Evolutionary conservation across 2,888 invertebrate genomes (phyloP).

Genomic region (Cerastis leucographa): DNA sequence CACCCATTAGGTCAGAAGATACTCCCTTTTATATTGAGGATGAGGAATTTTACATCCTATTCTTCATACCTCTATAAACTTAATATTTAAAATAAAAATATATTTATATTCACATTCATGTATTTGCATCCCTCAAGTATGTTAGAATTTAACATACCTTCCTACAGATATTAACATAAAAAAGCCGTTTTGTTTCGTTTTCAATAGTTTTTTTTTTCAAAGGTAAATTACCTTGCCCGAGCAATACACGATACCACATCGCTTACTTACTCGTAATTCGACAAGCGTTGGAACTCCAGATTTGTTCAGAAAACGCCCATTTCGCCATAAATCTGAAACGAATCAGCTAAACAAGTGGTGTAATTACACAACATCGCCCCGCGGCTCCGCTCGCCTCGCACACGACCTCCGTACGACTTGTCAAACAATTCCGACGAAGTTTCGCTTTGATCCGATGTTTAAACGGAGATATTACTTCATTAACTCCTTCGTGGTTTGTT

Average conservation of each 20-base stretch:
- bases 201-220: background rate
- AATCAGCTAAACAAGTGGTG: constrained; percentile 59
- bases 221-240: background rate
- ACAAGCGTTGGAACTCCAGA: constrained; percentile 28
- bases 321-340: constrained; percentile 42
- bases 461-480: constrained; percentile 50
- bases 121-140: background rate
- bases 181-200: too few species aligned
- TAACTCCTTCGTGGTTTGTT: constrained; percentile 28
- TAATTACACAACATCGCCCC: constrained; percentile 52
- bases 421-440: constrained; percentile 42
- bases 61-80: background rate
- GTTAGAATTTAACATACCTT: background rate
- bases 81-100: background rate
- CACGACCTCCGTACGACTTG: constrained; percentile 29
- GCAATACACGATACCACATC: constrained; percentile 11
- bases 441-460: constrained; percentile 47
- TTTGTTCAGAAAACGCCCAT: constrained; percentile 38
- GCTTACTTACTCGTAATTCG: background rate
- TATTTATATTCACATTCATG: background rate
- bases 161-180: background rate
- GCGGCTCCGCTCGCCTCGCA: constrained; percentile 25
- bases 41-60: background rate
- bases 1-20: background rate
- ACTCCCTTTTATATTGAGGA: background rate